Conservation (phyloP, 1,140 invertebrate genomes). For the Sitobion miscanthi region DNA sequence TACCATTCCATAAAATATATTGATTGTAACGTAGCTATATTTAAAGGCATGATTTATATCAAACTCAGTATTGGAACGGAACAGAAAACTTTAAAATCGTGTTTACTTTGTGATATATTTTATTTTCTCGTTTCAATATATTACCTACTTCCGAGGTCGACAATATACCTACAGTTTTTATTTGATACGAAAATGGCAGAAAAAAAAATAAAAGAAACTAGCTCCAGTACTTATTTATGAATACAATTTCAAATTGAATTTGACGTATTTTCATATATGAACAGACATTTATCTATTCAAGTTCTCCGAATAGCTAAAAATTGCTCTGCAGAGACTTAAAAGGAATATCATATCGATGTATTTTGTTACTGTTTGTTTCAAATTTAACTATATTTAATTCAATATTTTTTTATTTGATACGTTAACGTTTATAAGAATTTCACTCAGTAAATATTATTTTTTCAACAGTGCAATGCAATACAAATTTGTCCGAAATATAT, state of each 20-base stretch:
- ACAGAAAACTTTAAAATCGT: neutral
- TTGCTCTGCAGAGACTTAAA: neutral
- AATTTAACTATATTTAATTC: neutral
- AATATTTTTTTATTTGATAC: neutral
- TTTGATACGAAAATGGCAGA: neutral
- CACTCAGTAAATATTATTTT: neutral
- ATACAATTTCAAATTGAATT: slow-evolving; percentile 27
- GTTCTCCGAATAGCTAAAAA: neutral
- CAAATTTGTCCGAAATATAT: neutral
- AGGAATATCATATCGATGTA: neutral
- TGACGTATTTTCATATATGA: neutral
- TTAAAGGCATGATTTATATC: neutral
- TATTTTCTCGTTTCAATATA: slow-evolving; percentile 12
- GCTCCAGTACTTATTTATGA: neutral
- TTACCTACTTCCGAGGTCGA: neutral
- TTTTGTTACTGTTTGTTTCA: neutral
- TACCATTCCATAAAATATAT: neutral
- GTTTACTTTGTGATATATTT: neutral
- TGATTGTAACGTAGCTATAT: neutral
- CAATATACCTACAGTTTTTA: neutral
- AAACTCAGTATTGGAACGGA: neutral
- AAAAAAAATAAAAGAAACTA: neutral
- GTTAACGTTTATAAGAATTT: neutral
- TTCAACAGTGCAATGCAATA: neutral
- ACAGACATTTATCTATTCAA: neutral